These are phyloP conservation scores for Microctonus hyperodae DNA, from an alignment of 2,888 invertebrate species.

Conservation along the genomic window DNA sequence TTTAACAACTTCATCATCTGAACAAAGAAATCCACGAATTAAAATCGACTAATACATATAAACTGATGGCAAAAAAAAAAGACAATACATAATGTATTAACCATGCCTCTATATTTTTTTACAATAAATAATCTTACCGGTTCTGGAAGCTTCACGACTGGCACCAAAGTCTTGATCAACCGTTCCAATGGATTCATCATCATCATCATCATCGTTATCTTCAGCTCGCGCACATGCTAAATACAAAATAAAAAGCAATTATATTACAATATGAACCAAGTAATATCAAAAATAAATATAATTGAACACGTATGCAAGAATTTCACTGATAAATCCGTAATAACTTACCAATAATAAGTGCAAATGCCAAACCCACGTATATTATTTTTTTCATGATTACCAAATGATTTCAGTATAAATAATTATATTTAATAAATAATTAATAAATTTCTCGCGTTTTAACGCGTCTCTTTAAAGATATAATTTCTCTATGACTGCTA, in stretches of 20 bases:
- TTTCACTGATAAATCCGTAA: background rate
- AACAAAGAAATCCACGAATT: conserved; percentile 35
- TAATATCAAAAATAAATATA: background rate
- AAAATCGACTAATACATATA: conserved; percentile 17
- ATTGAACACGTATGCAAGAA: background rate
- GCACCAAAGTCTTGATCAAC: conserved; percentile 84
- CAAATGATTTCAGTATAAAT: background rate
- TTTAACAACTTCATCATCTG: conserved; percentile 87
- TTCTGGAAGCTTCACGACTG: conserved; percentile 86
- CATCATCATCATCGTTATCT: conserved; percentile 64
- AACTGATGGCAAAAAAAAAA: background rate
- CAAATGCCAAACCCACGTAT: conserved; percentile 46
- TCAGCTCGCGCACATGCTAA: conserved; percentile 59
- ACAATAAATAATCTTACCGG: conserved; percentile 70
- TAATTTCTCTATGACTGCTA: background rate
- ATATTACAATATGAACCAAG: background rate
- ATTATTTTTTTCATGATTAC: conserved; percentile 51
- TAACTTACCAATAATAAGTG: conserved; percentile 53
- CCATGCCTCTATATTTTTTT: conserved; percentile 45
- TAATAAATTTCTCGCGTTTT: background rate
- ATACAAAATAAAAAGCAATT: conserved; percentile 11
- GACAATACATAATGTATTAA: conserved; percentile 44
- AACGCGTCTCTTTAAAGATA: background rate
- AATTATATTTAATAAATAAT: background rate
- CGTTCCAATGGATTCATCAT: conserved; percentile 65